Base-by-base conservation (phyloP, 1,140 invertebrate species). In the Archivesica marissinica region DNA sequence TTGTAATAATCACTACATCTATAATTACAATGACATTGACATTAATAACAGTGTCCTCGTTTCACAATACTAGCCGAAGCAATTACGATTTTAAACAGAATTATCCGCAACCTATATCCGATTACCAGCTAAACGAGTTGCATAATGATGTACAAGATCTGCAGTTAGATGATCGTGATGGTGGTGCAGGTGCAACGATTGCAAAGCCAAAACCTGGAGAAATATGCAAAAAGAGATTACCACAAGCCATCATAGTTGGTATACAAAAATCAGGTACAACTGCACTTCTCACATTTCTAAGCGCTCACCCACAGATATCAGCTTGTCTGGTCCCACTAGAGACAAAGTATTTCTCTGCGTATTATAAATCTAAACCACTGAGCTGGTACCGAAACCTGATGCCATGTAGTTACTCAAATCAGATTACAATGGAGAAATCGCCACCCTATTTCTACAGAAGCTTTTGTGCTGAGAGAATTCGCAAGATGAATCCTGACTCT, bases 361-460 rank as follows among this genome's bases (percentile, higher is more conserved):
- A 25, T 15, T 54, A 75, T 33, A n/a, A 38, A 1, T 20, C 17
- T 11, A 9, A 33, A 47, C 13, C 25, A 23, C 35, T 54, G n/a
- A 30, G 30, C 15, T 75, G 72, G 72, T 75, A 75, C 33, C n/a
- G 72, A 4, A 33, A 52, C 7, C 13, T 75, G 3, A 75, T 75
- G 72, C 72, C 72, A 13, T 75, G 72, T 38, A 75, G 72, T 20
- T 52, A 39, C 28, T 33, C 25, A 3, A 54, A 75, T 23, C 72
- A 75, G 54, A 25, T 75, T 4, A 75, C 72, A 2, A 75, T 75
- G 6, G 72, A 75, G n/a, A 75, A 75, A 38, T 47, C 72, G 25
- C 72, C 72, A 20, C 39, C 39, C 0, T 75, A 75, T 38, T 75
- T 75, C n/a, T 75, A 75, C 41, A 54, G 72, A 7, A n/a, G 44